Evolutionary conservation across 2,113 vertebrate genomes (phyloP).

Genomic region (Mugil cephalus): DNA sequence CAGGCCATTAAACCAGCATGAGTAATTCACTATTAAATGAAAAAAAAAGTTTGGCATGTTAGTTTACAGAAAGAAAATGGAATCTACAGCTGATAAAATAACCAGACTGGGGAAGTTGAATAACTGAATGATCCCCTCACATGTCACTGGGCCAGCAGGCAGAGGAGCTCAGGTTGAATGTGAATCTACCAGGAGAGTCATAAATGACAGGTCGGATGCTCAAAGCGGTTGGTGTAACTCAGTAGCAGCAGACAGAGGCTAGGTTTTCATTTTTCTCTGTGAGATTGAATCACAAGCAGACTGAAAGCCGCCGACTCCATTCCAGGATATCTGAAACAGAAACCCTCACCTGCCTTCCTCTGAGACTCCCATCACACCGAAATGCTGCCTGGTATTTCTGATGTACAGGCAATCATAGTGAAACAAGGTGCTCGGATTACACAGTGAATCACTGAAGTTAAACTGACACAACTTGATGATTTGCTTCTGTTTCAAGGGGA

Average conservation of each 20-base stretch:
- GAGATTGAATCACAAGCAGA: conserved; percentile 60
- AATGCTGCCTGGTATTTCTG: conserved; percentile 84
- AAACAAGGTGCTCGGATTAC: neutral
- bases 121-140: neutral
- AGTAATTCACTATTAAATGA: neutral
- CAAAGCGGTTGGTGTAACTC: conserved; percentile 54
- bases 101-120: too few species aligned
- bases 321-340: neutral
- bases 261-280: conserved; percentile 89
- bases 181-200: neutral
- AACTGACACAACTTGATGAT: too few species aligned
- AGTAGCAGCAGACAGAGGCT: conserved; percentile 88
- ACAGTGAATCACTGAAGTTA: neutral
- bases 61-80: too few species aligned
- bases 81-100: too few species aligned
- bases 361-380: neutral
- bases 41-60: too few species aligned
- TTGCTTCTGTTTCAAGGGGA: too few species aligned
- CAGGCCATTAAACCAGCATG: neutral
- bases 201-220: conserved; percentile 37
- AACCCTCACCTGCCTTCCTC: neutral
- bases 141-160: neutral
- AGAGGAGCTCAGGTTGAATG: conserved; percentile 87
- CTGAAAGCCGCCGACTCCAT: neutral
- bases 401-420: neutral